phyloP scores from a whole-genome alignment of 1,140 invertebrate species.

The Psilanteris sp. region DNA sequence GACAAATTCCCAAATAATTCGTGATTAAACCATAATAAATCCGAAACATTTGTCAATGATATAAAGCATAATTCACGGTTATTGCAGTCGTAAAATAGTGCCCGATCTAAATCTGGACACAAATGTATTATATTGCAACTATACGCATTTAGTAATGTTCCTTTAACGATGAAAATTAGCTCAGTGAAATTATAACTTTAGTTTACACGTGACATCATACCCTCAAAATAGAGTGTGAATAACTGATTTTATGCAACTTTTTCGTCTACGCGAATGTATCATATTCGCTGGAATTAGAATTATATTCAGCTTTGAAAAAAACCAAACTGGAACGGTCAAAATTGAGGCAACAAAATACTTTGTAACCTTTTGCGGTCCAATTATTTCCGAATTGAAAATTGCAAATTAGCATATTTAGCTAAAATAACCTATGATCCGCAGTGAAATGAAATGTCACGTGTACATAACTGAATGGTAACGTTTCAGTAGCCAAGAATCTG shows the following conservation, averaged over 20 bases:
- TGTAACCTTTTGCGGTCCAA: too few relatives aligned
- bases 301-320: too few relatives aligned
- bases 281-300: too few relatives aligned
- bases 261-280: not conserved
- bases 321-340: too few relatives aligned
- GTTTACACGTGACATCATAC: conserved; percentile 27
- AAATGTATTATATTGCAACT: conserved; percentile 37
- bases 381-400: too few relatives aligned
- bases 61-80: conserved; percentile 16
- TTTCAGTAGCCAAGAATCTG: too few relatives aligned
- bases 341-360: too few relatives aligned
- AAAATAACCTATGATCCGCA: too few relatives aligned
- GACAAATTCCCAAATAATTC: conserved; percentile 24
- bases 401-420: too few relatives aligned
- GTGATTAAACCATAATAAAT: conserved; percentile 20
- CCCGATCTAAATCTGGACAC: conserved; percentile 19
- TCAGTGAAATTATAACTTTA: conserved; percentile 21
- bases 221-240: conserved; percentile 35
- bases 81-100: conserved; percentile 14
- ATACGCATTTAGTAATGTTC: conserved; percentile 30
- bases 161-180: conserved; percentile 40
- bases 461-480: too few relatives aligned
- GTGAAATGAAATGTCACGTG: too few relatives aligned
- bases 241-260: conserved; percentile 32
- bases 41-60: conserved; percentile 4